These are phyloP conservation scores for Zaprionus inermis DNA, from an alignment of 1,140 invertebrate species.

Conservation along the genomic window DNA sequence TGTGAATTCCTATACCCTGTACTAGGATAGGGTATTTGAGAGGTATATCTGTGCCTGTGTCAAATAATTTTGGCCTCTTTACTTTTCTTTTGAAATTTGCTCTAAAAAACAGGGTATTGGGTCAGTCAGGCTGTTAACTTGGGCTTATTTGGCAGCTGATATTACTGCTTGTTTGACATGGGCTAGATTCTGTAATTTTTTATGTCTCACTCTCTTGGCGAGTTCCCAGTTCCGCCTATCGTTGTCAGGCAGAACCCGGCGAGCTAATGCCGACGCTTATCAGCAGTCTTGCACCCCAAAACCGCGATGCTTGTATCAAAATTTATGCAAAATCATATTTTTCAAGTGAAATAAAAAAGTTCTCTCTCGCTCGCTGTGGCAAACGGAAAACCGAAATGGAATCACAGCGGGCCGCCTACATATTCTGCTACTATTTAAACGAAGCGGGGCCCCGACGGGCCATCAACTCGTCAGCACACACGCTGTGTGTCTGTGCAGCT, in stretches of 20 bases:
- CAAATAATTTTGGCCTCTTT: no score
- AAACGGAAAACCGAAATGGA: slow-evolving; percentile 61
- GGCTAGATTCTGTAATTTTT: slow-evolving; percentile 56
- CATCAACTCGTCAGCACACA: slow-evolving; percentile 32
- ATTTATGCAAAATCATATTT: slow-evolving; percentile 80
- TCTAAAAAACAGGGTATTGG: no score
- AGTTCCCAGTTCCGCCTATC: slow-evolving; percentile 27
- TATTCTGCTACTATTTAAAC: slow-evolving; percentile 66
- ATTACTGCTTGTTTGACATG: slow-evolving; percentile 3
- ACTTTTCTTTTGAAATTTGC: no score
- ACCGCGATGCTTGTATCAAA: slow-evolving; percentile 56
- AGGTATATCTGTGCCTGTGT: not conserved
- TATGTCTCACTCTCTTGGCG: slow-evolving; percentile 4
- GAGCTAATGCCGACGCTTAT: slow-evolving; percentile 46
- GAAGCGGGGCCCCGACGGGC: slow-evolving; percentile 30
- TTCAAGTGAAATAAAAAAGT: slow-evolving; percentile 56
- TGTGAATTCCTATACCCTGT: slow-evolving; percentile 25
- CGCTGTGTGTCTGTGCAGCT: slow-evolving; percentile 26
- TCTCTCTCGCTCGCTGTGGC: slow-evolving; percentile 33
- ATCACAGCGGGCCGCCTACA: slow-evolving; percentile 67
- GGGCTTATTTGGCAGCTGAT: not conserved
- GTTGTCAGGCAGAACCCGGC: slow-evolving; percentile 52
- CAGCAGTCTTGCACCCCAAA: slow-evolving; percentile 59
- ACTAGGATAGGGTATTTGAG: not conserved
- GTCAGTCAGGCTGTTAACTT: not conserved